Percentiles rank a stretch among this genome's conserved stretches.
Conservation (phyloP, 2,888 invertebrate species). For the Serrognathus titanus region DNA sequence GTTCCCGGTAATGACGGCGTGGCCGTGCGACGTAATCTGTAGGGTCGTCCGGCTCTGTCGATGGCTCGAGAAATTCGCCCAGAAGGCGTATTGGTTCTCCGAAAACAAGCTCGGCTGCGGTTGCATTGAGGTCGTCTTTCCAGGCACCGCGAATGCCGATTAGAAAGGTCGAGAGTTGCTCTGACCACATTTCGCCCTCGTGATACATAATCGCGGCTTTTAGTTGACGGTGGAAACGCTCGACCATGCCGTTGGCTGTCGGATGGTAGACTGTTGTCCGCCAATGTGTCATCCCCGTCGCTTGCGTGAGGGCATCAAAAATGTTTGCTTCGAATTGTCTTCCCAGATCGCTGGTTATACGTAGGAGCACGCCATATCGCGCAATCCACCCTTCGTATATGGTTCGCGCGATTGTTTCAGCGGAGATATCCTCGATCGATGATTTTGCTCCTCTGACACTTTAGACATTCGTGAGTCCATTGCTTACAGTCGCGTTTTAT, state of each 20-base stretch:
- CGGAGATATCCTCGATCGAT: constrained; percentile 34
- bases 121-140: constrained; percentile 21
- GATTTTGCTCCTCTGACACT: constrained; percentile 39
- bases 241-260: constrained; percentile 24
- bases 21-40: no score
- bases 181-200: no score
- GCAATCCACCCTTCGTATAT: constrained; percentile 34
- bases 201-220: no score
- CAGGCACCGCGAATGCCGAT: no score
- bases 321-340: constrained; percentile 31
- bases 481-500: constrained; percentile 3
- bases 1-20: no score
- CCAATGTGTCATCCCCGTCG: constrained; percentile 16
- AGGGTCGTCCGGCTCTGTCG: no score
- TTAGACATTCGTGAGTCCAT: constrained; percentile 12
- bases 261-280: constrained; percentile 4
- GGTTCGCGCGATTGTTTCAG: constrained; percentile 31
- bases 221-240: constrained; percentile 26
- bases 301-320: constrained; percentile 20
- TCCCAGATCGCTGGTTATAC: constrained; percentile 37
- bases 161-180: no score
- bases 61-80: constrained; percentile 16
- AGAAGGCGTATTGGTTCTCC: constrained; percentile 20
- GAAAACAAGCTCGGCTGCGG: constrained; percentile 22
- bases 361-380: constrained; percentile 33